phyloP scores from a whole-genome alignment of 1,140 invertebrate species.

The Subanguina moxae region DNA sequence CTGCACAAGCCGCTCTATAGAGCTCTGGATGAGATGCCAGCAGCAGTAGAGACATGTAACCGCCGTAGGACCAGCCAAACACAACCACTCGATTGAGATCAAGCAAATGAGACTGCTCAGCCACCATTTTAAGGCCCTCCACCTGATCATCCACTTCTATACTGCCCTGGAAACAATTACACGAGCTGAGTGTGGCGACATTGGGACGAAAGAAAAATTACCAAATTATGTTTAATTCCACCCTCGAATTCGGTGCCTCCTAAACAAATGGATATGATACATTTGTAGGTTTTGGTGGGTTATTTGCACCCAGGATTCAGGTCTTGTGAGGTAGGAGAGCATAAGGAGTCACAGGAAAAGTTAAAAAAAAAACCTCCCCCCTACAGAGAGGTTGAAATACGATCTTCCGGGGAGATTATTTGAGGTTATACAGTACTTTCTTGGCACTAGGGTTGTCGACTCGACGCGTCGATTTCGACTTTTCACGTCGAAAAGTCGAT shows the following conservation, averaged over 20 bases:
- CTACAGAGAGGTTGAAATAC: no score
- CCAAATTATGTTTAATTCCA: constrained; percentile 78
- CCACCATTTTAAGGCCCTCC: constrained; percentile 82
- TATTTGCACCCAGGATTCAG: no score
- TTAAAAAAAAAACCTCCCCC: no score
- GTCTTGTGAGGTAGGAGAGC: no score
- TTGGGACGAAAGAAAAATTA: constrained; percentile 50
- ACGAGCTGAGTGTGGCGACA: no score
- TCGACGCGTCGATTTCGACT: no score
- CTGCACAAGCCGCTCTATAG: constrained; percentile 73
- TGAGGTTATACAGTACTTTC: no score
- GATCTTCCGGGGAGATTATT: no score
- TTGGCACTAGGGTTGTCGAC: no score
- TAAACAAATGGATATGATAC: background rate
- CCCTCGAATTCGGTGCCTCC: constrained; percentile 73
- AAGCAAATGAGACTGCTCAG: constrained; percentile 73
- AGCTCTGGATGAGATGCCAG: constrained; percentile 49
- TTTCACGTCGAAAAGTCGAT: no score
- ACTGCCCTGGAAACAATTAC: constrained; percentile 68
- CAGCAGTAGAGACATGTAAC: constrained; percentile 46
- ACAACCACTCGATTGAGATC: constrained; percentile 87
- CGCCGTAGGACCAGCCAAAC: constrained; percentile 94
- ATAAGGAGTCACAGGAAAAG: no score
- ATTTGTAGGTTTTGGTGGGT: no score
- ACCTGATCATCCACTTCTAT: constrained; percentile 94